Conservation (phyloP, 2,888 invertebrate species). For the Diaphora mendica region DNA sequence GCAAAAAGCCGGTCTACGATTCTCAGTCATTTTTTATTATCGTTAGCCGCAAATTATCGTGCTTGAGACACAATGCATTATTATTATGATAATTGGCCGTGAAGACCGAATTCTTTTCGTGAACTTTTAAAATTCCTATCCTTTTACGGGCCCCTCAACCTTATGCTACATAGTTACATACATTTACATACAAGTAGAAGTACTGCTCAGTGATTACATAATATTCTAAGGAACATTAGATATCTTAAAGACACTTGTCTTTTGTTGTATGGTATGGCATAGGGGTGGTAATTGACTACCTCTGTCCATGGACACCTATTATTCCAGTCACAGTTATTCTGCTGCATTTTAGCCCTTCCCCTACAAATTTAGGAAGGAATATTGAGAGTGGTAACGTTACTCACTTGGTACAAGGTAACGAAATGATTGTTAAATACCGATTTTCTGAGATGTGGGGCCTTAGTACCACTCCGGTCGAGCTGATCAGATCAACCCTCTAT, state of each 20-base stretch:
- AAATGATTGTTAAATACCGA: neutral
- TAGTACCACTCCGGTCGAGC: neutral
- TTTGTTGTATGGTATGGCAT: no score
- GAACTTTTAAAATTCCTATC: neutral
- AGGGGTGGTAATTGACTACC: neutral
- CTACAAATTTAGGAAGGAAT: no score
- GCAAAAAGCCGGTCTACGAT: neutral
- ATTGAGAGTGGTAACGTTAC: neutral
- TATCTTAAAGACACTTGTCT: neutral
- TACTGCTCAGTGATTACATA: neutral
- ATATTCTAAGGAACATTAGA: neutral
- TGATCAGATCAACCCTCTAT: no score
- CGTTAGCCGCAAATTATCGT: neutral
- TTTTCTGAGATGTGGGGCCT: neutral
- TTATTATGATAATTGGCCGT: no score
- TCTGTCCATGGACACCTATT: no score
- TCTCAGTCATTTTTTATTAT: neutral
- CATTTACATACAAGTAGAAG: neutral
- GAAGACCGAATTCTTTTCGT: neutral
- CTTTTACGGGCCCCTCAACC: neutral
- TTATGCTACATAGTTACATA: neutral
- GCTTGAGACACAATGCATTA: neutral
- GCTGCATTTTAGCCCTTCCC: no score
- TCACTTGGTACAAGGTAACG: neutral
- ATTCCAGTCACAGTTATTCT: no score